Conservation (phyloP, 2,113 vertebrate genomes). For the Neodontobutis hainanensis region DNA sequence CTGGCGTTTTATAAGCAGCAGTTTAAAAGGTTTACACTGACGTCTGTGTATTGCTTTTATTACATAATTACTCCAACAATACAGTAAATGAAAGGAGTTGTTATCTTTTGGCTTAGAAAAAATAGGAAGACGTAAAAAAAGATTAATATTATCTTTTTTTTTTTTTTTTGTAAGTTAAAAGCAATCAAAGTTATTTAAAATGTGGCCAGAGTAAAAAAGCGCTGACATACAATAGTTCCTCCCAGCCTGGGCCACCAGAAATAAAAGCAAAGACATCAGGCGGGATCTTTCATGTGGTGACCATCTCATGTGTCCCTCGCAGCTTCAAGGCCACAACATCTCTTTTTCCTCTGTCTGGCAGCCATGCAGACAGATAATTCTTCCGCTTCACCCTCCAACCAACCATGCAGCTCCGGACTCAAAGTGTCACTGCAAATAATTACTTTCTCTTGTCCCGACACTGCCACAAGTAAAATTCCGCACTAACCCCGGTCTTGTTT, state of each 20-base stretch:
- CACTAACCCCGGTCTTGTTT: constrained; percentile 36
- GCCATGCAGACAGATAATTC: constrained; percentile 38
- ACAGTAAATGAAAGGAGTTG: not conserved
- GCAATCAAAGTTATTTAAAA: too few relatives aligned
- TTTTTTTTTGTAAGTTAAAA: too few relatives aligned
- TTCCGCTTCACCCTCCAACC: constrained; percentile 39
- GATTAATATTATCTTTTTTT: not conserved
- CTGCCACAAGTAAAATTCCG: constrained; percentile 29
- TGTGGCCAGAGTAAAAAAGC: not conserved
- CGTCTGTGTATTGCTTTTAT: constrained; percentile 33
- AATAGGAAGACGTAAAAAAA: constrained; percentile 37
- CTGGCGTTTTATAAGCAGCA: constrained; percentile 43
- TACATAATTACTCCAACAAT: constrained; percentile 28
- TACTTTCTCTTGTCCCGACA: constrained; percentile 29
- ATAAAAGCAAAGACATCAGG: constrained; percentile 43
- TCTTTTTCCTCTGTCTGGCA: constrained; percentile 26
- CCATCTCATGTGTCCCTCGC: constrained; percentile 50
- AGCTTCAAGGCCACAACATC: constrained; percentile 44
- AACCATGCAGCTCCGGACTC: constrained; percentile 22
- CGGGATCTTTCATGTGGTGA: constrained; percentile 66
- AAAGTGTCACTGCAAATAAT: constrained; percentile 46
- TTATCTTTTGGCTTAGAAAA: not conserved
- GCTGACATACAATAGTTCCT: constrained; percentile 49
- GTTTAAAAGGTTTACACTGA: not conserved
- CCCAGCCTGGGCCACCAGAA: constrained; percentile 30